phyloP scores from a whole-genome alignment of 2,797 vertebrate species.

The Tympanoctomys barrerae region DNA sequence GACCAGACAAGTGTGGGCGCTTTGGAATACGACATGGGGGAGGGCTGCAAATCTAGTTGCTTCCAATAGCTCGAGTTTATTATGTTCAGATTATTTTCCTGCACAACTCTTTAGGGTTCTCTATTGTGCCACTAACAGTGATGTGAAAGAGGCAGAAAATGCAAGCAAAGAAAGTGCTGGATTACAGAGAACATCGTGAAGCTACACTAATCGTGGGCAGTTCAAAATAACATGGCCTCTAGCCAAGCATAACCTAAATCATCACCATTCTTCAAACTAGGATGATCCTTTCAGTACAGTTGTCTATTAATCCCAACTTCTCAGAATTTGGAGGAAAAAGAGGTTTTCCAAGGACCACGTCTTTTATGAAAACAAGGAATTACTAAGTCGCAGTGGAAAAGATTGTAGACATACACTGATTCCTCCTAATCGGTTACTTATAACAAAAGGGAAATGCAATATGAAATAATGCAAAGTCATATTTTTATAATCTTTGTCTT shows the following conservation, averaged over 20 bases:
- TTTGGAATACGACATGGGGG: slow-evolving; percentile 44
- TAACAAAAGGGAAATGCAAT: not conserved
- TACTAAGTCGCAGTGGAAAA: slow-evolving; percentile 1
- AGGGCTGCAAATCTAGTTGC: slow-evolving; percentile 33
- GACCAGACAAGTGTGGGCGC: slow-evolving; percentile 58
- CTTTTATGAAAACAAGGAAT: slow-evolving; percentile 44
- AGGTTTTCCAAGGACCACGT: slow-evolving; percentile 20
- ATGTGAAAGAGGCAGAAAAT: slow-evolving; percentile 60
- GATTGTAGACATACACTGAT: not conserved
- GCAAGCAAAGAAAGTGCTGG: slow-evolving; percentile 52
- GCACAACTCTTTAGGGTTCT: slow-evolving; percentile 27
- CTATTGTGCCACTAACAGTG: slow-evolving; percentile 52
- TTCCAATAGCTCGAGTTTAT: slow-evolving; percentile 52
- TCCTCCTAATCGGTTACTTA: slow-evolving; percentile 10
- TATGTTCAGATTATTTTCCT: slow-evolving; percentile 57
- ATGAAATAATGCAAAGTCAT: not conserved
- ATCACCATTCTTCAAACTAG: slow-evolving; percentile 11
- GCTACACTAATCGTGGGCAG: slow-evolving; percentile 33
- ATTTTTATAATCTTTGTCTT: not conserved
- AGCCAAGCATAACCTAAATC: slow-evolving; percentile 8
- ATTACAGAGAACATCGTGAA: slow-evolving; percentile 62
- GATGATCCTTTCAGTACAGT: slow-evolving; percentile 34
- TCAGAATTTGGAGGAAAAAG: slow-evolving; percentile 39
- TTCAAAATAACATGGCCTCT: slow-evolving; percentile 16
- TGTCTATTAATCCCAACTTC: slow-evolving; percentile 40